Evolutionary conservation across 2,113 vertebrate species (phyloP).

Genomic region (Panurus biarmicus): DNA sequence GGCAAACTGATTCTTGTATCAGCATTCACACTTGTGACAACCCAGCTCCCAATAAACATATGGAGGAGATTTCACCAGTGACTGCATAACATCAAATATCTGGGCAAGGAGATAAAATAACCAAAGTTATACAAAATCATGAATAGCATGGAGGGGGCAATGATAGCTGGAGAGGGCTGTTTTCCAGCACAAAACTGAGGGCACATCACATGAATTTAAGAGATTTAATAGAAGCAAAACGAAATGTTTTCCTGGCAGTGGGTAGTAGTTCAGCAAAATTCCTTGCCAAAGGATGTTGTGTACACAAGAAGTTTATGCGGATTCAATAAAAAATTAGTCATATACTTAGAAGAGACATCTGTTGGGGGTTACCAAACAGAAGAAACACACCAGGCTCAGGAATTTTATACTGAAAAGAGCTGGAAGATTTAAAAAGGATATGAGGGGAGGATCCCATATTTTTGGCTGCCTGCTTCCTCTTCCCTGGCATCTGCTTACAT

Average conservation of each 20-base stretch:
- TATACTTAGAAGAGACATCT: not conserved
- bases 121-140: not conserved
- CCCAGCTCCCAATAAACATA: not conserved
- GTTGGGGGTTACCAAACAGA: not conserved
- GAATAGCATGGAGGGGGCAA: not conserved
- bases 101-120: not conserved
- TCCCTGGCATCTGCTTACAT: not conserved
- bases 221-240: not conserved
- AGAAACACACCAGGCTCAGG: not conserved
- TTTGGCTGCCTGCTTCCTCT: not conserved
- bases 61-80: not conserved
- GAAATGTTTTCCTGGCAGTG: not conserved
- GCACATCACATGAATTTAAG: not conserved
- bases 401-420: not conserved
- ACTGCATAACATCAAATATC: not conserved
- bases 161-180: not conserved
- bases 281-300: not conserved
- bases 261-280: not conserved
- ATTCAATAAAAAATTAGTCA: not conserved
- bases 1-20: not conserved
- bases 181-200: not conserved
- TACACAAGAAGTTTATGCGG: not conserved
- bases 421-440: not conserved
- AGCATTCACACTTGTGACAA: not conserved
- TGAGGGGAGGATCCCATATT: not conserved